phyloP scores from a whole-genome alignment of 2,888 invertebrate genomes.

The Epinotia demarniana region DNA sequence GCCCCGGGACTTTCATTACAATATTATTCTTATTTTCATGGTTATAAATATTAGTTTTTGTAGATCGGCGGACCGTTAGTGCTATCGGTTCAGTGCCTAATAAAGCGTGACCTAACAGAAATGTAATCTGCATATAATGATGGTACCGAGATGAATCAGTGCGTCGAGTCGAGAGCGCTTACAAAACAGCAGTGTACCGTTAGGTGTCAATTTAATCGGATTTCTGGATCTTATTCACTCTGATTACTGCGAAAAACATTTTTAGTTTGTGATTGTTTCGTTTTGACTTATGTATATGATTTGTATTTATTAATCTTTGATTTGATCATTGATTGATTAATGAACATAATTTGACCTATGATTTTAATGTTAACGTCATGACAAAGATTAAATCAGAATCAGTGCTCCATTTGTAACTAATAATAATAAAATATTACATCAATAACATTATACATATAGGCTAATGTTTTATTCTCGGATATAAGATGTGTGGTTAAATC shows the following conservation, averaged over 20 bases:
- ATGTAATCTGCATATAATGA: conserved; percentile 37
- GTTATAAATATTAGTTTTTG: conserved; percentile 5
- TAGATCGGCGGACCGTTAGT: not conserved
- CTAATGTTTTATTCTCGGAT: too few species aligned
- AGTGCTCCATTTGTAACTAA: too few species aligned
- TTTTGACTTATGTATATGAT: too few species aligned
- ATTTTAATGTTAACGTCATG: not conserved
- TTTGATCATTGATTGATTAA: too few species aligned
- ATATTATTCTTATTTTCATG: conserved; percentile 4
- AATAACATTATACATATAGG: too few species aligned
- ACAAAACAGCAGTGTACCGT: conserved; percentile 29
- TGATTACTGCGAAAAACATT: not conserved
- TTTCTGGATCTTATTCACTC: conserved; percentile 16
- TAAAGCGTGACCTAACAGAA: conserved; percentile 33
- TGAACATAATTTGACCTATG: not conserved
- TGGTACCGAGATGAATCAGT: conserved; percentile 47
- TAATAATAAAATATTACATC: too few species aligned
- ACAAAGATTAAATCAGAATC: too few species aligned
- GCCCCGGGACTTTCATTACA: conserved; percentile 14
- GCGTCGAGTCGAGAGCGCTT: conserved; percentile 39
- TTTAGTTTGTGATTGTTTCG: not conserved
- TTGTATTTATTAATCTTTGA: too few species aligned
- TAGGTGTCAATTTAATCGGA: conserved; percentile 16
- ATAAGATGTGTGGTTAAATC: not conserved
- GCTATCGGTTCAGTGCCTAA: conserved; percentile 15